Conservation (phyloP, 2,113 vertebrate genomes). For the Zosterops lateralis region DNA sequence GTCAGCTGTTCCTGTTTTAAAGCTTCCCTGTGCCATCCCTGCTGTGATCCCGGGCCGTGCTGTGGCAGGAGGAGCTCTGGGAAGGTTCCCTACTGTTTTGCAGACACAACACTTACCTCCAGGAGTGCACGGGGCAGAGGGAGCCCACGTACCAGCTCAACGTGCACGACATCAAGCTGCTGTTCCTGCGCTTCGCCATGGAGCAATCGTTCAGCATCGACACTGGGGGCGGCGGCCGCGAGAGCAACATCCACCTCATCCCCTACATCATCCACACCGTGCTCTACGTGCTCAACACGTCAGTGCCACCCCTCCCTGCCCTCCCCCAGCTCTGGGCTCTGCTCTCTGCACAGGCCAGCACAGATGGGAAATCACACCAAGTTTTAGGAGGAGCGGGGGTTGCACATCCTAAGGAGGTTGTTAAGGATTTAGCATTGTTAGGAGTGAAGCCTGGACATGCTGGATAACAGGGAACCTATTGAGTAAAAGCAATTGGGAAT, state of each 20-base stretch:
- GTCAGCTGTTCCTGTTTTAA: background rate
- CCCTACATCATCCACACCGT: slow-evolving; percentile 98
- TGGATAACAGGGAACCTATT: background rate
- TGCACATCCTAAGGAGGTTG: background rate
- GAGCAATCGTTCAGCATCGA: slow-evolving; percentile 97
- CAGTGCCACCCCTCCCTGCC: slow-evolving; percentile 38
- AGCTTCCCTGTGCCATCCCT: accelerated
- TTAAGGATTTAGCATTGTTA: background rate
- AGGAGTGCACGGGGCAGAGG: slow-evolving; percentile 95
- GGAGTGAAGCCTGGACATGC: background rate
- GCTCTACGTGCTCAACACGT: slow-evolving; percentile 99
- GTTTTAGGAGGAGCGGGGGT: background rate
- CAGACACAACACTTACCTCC: slow-evolving; percentile 98
- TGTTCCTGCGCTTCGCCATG: slow-evolving; percentile 95
- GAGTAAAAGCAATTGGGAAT: slow-evolving; percentile 9
- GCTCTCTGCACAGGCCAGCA: background rate
- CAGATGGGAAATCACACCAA: background rate
- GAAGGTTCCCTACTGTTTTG: background rate
- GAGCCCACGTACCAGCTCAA: slow-evolving; percentile 99
- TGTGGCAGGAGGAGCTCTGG: background rate
- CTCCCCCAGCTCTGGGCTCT: background rate
- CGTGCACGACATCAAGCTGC: slow-evolving; percentile 95
- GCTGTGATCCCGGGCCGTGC: background rate
- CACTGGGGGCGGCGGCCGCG: slow-evolving; percentile 91
- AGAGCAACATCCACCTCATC: slow-evolving; percentile 99